Evolutionary conservation across 2,113 vertebrate genomes (phyloP).

Genomic region (Glaucomys volans): DNA sequence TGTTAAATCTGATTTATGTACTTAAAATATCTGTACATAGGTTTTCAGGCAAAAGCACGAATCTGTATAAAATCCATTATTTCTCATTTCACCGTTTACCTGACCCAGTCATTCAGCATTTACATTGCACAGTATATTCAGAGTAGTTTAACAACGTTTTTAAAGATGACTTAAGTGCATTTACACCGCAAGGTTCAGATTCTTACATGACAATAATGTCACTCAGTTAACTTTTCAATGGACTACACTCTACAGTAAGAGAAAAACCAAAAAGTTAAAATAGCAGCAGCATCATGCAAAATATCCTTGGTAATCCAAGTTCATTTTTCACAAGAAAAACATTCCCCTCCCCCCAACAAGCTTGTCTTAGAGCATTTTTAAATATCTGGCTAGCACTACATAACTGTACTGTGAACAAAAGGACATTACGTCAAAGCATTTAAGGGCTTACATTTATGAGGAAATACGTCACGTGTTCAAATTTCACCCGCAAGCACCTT

Average conservation of each 20-base stretch:
- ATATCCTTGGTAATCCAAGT: constrained; percentile 88
- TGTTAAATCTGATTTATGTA: constrained; percentile 88
- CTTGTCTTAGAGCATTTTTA: constrained; percentile 84
- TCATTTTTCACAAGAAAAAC: constrained; percentile 87
- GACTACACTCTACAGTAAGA: constrained; percentile 89
- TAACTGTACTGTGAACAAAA: constrained; percentile 80
- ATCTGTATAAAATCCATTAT: constrained; percentile 85
- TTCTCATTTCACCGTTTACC: constrained; percentile 70
- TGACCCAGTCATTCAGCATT: constrained; percentile 83
- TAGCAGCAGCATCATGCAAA: constrained; percentile 91
- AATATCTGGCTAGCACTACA: constrained; percentile 83
- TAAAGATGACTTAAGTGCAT: constrained; percentile 86
- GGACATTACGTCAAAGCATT: constrained; percentile 71
- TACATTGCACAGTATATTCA: constrained; percentile 90
- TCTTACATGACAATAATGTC: constrained; percentile 88
- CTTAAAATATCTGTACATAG: constrained; percentile 89
- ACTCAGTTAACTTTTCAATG: constrained; percentile 88
- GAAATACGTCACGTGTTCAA: constrained; percentile 70
- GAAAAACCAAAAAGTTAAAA: constrained; percentile 84
- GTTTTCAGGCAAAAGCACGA: constrained; percentile 83
- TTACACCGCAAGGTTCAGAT: constrained; percentile 86
- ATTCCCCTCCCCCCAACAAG: constrained; percentile 82
- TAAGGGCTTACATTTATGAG: constrained; percentile 83
- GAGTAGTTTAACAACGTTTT: constrained; percentile 86
- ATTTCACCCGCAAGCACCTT: constrained; percentile 80